Evolutionary conservation across 2,113 vertebrate species (phyloP).

Genomic region (Pterocles gutturalis): DNA sequence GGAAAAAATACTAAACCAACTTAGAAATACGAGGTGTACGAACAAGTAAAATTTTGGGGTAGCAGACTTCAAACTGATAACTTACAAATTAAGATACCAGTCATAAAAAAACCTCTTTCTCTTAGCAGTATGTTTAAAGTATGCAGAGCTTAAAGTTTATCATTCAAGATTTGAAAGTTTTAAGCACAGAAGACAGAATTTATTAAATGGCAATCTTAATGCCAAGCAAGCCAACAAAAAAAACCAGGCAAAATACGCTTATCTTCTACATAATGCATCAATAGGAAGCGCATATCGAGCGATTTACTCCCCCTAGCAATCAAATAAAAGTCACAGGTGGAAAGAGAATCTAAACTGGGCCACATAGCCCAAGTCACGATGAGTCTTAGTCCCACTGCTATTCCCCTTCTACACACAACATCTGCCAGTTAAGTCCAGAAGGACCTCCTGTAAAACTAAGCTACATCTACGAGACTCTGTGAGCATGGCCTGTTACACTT

Average conservation of each 20-base stretch:
- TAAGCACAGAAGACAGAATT: background rate
- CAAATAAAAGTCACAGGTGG: background rate
- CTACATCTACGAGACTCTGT: background rate
- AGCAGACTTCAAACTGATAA: background rate
- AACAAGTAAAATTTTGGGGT: background rate
- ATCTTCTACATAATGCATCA: background rate
- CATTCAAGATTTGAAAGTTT: background rate
- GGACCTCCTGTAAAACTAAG: background rate
- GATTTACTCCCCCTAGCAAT: background rate
- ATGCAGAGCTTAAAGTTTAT: background rate
- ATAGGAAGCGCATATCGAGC: background rate
- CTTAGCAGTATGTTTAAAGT: background rate
- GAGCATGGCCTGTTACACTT: background rate
- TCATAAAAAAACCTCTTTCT: background rate
- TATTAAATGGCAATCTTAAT: background rate
- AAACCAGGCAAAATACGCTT: background rate
- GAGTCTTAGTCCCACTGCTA: background rate
- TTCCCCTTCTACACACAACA: background rate
- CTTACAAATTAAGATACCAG: background rate
- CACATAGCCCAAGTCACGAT: accelerated
- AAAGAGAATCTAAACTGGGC: background rate
- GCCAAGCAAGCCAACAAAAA: background rate
- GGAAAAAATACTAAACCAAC: background rate
- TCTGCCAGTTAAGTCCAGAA: background rate
- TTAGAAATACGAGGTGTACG: background rate